Evolutionary conservation across 2,797 vertebrate species (phyloP), one percentile per base, ranked within the genome.

Genomic region (Adelosebastes latens): DNA sequence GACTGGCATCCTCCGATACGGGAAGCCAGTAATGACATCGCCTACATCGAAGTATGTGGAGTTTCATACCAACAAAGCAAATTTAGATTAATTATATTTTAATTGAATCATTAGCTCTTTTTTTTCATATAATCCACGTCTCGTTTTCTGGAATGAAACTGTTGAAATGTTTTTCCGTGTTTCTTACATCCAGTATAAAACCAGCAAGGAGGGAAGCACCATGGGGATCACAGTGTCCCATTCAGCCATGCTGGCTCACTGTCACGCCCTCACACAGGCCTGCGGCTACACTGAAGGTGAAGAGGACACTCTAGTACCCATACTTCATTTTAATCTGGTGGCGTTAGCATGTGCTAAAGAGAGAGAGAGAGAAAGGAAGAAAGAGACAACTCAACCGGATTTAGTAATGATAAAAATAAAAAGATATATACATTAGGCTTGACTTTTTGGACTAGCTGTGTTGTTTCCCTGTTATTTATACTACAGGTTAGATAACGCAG

Each of bases 121-220:
- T 53, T 77, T 39, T 29, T 27, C 13, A 49, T 13, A 22, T 49
- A 8, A 3, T 68, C 11, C 13, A 13, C 3, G 5, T 49, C 4
- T 62, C 6, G n/a, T 32, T 62, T 61, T 24, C 58, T 25, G 2
- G 4, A 39, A 29, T 68, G 6, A 16, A 67, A 49, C 14, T 61
- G 27, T 60, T 71, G 0, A 42, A 58, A 52, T 81, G 18, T 13
- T 22, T 25, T 12, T 32, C 2, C 1, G 0, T 81, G 18, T 83
- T 71, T 76, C 32, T 60, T 62, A 3, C 25, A 22, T 75, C 14
- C 92, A 99, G 98, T 99, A 99, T 90, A 99, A 99, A 94, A 99
- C 97, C 88, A 98, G 97, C 92, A 99, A 99, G 87, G 98, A 99
- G 85, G 98, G 97, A 92, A 98, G 97, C 92, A 98, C 97, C 0